Base-by-base conservation (phyloP, 2,113 vertebrate species). In the Caranx melampygus region DNA sequence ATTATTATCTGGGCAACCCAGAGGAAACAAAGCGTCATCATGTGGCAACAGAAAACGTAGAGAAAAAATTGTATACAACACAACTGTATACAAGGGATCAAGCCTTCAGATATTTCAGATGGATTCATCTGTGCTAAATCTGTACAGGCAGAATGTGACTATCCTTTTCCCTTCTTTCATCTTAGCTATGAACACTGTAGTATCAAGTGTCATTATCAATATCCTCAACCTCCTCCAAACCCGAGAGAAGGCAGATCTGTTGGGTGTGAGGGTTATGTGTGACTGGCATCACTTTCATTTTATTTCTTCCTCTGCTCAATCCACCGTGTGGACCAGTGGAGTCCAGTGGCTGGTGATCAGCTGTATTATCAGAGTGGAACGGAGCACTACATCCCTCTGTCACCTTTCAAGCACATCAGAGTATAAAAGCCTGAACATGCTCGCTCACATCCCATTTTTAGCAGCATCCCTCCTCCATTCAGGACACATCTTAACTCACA, bases 321-420 rank as follows among this genome's bases (percentile, higher is more conserved):
- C 63, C 78, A 31, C 34, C 44, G 12, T 18, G 60, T 62, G 61
- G 67, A 72, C 64, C 15, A 9, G 34, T 7, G 42, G n/a, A 72
- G 73, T 60, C 73, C 42, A 79, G 59, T 20, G 42, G 52, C 61
- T 63, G 61, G 7, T 78, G 59, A 86, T 79, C 14, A 37, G 67
- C 21, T 65, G 58, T 10, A 20, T 72, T 44, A 45, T 79, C 52
- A 77, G 34, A 76, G 13, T 34, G 34, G 42, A 79, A 62, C 13
- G 4, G 26, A 45, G 47, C 72, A 61, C 49, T 66, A 42, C 60
- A 72, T 64, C 71, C 81, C 81, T 51, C 68, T 70, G 78, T 64
- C 72, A 61, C 62, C 58, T 81, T 83, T 87, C 6, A 18, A 83
- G 60, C 63, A 71, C 57, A 78, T 12, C 6, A 0, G 34, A 44